Conservation (phyloP, 1,140 invertebrate genomes). For the Venturia canescens region DNA sequence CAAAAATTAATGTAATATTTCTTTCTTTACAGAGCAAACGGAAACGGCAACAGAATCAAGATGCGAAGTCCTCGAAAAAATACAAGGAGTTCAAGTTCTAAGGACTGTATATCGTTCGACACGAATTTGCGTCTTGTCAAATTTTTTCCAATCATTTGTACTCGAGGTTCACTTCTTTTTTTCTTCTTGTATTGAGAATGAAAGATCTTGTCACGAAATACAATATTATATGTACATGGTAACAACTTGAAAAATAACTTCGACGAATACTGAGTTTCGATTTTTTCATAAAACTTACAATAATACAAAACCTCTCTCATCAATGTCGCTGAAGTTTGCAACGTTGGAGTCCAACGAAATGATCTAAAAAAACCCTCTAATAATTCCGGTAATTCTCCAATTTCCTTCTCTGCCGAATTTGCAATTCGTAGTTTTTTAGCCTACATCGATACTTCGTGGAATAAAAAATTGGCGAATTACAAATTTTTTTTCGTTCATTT, state of each 20-base stretch:
- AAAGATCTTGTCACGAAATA: slow-evolving; percentile 19
- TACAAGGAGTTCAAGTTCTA: slow-evolving; percentile 99
- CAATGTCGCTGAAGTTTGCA: too few relatives aligned
- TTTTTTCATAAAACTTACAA: slow-evolving; percentile 22
- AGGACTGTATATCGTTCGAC: slow-evolving; percentile 48
- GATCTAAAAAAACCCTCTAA: too few relatives aligned
- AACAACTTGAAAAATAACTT: slow-evolving; percentile 1
- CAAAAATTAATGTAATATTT: slow-evolving; percentile 43
- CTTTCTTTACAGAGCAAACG: slow-evolving; percentile 89
- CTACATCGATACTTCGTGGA: too few relatives aligned
- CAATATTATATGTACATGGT: slow-evolving; percentile 40
- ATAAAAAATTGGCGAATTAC: too few relatives aligned
- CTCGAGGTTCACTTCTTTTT: background rate
- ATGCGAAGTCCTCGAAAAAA: slow-evolving; percentile 94
- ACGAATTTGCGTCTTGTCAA: background rate
- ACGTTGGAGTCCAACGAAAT: too few relatives aligned
- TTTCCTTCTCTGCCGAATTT: too few relatives aligned
- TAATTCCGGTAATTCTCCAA: too few relatives aligned
- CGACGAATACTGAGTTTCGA: slow-evolving; percentile 18
- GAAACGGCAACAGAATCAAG: slow-evolving; percentile 92
- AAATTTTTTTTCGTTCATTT: too few relatives aligned
- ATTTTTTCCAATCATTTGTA: background rate
- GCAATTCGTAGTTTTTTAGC: too few relatives aligned
- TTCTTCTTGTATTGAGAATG: background rate
- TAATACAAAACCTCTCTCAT: slow-evolving; percentile 5